These are phyloP conservation scores for Cyanoramphus novaezelandiae DNA, from an alignment of 2,113 vertebrate species.

Conservation along the genomic window DNA sequence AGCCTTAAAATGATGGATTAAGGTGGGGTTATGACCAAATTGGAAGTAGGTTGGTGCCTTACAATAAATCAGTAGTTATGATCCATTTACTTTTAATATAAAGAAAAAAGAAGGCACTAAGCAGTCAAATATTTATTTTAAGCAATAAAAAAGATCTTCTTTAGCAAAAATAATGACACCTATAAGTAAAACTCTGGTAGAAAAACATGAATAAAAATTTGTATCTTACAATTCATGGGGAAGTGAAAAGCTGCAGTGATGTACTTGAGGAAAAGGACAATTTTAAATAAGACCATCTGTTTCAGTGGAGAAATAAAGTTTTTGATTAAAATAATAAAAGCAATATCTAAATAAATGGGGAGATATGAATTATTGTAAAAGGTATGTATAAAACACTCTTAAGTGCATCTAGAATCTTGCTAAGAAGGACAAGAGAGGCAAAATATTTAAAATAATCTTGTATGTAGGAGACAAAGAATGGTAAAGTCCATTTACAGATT, in stretches of 20 bases:
- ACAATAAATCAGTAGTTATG: not conserved
- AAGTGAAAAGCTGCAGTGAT: not conserved
- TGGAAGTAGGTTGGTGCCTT: not conserved
- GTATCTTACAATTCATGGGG: not conserved
- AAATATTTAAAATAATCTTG: not conserved
- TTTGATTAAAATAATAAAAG: not conserved
- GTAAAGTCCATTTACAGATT: not conserved
- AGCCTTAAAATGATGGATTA: not conserved
- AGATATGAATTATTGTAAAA: not conserved
- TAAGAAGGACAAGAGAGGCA: not conserved
- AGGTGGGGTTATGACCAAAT: not conserved
- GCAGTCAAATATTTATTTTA: not conserved
- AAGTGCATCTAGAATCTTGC: not conserved
- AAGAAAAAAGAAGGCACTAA: not conserved
- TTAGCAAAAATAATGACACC: not conserved
- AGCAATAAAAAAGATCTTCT: not conserved
- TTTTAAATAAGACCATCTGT: not conserved
- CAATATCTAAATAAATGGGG: not conserved
- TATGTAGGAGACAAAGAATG: not conserved
- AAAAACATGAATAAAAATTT: not conserved
- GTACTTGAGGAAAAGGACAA: not conserved
- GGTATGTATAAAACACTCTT: rapidly evolving
- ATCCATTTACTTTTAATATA: not conserved
- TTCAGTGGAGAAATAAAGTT: not conserved
- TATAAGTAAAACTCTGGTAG: not conserved